phyloP scores from a whole-genome alignment of 2,113 vertebrate genomes.

The Zootoca vivipara region DNA sequence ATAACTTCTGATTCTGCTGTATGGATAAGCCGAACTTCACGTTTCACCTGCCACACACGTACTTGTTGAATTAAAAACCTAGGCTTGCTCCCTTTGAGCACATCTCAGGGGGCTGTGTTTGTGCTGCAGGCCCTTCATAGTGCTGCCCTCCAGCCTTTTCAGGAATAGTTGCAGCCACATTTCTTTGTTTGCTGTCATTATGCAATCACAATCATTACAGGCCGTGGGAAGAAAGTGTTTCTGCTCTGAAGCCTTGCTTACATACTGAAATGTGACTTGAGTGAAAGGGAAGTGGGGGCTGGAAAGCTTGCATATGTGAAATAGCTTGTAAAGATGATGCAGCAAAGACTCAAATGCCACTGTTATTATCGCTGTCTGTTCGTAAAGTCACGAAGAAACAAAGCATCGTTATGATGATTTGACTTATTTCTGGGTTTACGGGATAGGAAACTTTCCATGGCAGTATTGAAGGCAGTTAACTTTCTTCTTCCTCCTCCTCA shows the following conservation, averaged over 20 bases:
- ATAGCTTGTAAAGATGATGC: neutral
- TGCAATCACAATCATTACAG: fast-evolving
- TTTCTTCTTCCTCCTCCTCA: neutral
- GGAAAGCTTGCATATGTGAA: neutral
- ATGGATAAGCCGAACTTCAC: neutral
- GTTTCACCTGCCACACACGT: neutral
- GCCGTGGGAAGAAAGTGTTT: neutral
- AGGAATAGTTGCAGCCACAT: fast-evolving
- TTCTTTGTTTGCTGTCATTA: neutral
- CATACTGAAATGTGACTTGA: neutral
- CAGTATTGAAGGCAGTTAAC: neutral
- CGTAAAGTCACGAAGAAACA: neutral
- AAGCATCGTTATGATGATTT: neutral
- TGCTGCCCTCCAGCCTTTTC: neutral
- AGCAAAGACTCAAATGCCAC: neutral
- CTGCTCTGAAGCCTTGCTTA: fast-evolving
- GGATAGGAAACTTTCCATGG: neutral
- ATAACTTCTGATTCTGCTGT: neutral
- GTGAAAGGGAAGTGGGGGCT: slow-evolving; percentile 1
- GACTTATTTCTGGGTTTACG: neutral
- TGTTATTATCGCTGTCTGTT: neutral
- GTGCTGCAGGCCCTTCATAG: neutral
- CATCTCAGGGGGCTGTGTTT: neutral
- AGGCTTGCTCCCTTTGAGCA: neutral
- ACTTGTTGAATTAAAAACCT: neutral